phyloP scores from a whole-genome alignment of 1,140 invertebrate species.

The Trachelipus rathkii region DNA sequence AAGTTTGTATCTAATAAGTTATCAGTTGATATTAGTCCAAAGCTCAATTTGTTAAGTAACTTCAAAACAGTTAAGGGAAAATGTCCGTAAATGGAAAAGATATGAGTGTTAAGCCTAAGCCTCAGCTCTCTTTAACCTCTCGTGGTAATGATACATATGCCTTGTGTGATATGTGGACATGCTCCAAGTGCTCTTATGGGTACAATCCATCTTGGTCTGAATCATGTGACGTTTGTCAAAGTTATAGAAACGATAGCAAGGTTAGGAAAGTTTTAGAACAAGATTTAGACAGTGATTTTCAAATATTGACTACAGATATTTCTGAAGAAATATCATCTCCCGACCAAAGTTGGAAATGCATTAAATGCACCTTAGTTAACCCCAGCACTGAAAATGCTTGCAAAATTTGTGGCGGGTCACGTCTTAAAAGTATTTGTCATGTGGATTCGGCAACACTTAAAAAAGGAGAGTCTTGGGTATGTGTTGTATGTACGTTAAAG shows the following conservation, averaged over 20 bases:
- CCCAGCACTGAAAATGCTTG: slow-evolving; percentile 64
- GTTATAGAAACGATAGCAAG: slow-evolving; percentile 53
- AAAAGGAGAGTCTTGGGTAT: slow-evolving; percentile 68
- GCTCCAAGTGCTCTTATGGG: slow-evolving; percentile 77
- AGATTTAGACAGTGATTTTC: slow-evolving; percentile 55
- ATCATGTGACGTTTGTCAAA: slow-evolving; percentile 73
- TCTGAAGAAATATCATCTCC: slow-evolving; percentile 40
- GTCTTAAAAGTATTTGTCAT: slow-evolving; percentile 55
- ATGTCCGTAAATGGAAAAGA: slow-evolving; percentile 20
- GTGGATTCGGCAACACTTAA: slow-evolving; percentile 51
- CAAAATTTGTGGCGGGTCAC: slow-evolving; percentile 75
- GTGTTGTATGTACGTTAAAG: slow-evolving; percentile 73
- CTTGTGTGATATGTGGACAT: slow-evolving; percentile 75
- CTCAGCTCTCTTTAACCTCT: slow-evolving; percentile 22
- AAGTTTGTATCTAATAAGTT: slow-evolving; percentile 41
- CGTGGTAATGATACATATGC: slow-evolving; percentile 48
- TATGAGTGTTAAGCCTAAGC: no score
- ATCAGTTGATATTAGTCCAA: slow-evolving; percentile 25
- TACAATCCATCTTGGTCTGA: slow-evolving; percentile 75
- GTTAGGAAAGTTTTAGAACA: slow-evolving; percentile 50
- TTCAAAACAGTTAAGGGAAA: slow-evolving; percentile 10
- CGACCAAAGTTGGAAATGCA: slow-evolving; percentile 72
- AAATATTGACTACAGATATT: slow-evolving; percentile 51
- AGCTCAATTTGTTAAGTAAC: slow-evolving; percentile 6
- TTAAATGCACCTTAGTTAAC: slow-evolving; percentile 81